These are phyloP conservation scores for Circaetus cinerascens DNA, from an alignment of 2,113 vertebrate species.

Conservation along the genomic window DNA sequence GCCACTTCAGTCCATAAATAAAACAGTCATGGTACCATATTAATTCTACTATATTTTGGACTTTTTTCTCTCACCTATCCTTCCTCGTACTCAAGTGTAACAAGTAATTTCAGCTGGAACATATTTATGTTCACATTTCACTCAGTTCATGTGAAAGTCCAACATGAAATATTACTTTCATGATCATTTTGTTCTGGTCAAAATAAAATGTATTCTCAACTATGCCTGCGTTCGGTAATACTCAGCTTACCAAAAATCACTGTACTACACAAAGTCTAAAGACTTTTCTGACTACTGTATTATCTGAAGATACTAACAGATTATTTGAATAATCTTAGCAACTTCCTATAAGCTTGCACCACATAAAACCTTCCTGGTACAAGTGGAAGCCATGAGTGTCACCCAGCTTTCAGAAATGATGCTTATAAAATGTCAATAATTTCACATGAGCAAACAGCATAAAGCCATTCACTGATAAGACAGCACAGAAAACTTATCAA, in stretches of 20 bases:
- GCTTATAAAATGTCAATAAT: not conserved
- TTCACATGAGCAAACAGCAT: not conserved
- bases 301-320: not conserved
- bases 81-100: not conserved
- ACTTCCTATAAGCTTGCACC: not conserved
- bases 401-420: not conserved
- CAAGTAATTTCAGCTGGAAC: not conserved
- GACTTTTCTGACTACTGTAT: not conserved
- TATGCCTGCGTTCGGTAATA: not conserved
- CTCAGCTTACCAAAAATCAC: not conserved
- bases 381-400: not conserved
- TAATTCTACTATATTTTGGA: not conserved
- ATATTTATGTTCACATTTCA: not conserved
- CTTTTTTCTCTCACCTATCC: not conserved
- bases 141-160: not conserved
- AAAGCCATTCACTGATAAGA: not conserved
- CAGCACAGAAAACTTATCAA: not conserved
- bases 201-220: not conserved
- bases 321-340: not conserved
- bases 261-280: not conserved
- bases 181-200: not conserved
- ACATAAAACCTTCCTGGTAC: not conserved
- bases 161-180: not conserved
- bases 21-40: not conserved
- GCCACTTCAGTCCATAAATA: not conserved